Conservation (phyloP, 1,140 invertebrate species). For the Drosophila lacteicornis region DNA sequence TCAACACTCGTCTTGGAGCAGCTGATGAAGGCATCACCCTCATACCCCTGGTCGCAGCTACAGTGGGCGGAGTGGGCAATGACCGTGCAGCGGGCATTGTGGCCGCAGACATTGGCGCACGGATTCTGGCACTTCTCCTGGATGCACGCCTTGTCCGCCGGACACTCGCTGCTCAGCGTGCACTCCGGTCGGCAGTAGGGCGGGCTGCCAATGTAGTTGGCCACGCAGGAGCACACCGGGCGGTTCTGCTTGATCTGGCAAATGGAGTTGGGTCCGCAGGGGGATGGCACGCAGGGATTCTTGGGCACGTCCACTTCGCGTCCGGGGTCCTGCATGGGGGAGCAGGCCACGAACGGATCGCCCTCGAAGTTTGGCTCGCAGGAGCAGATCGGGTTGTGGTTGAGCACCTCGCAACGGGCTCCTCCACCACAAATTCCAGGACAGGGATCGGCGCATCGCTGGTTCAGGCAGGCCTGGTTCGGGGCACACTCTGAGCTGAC, state of each 20-base stretch:
- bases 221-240: conserved; percentile 91
- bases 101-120: conserved; percentile 90
- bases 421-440: conserved; percentile 91
- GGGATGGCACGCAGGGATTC: conserved; percentile 92
- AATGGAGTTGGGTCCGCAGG: conserved; percentile 93
- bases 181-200: conserved; percentile 91
- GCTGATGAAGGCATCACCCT: conserved; percentile 93
- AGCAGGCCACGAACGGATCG: conserved; percentile 92
- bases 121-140: conserved; percentile 92
- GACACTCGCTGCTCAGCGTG: conserved; percentile 91
- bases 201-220: conserved; percentile 90
- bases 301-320: conserved; percentile 79
- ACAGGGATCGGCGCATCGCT: conserved; percentile 92
- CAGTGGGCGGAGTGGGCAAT: conserved; percentile 93
- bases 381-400: conserved; percentile 93
- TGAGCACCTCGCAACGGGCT: conserved; percentile 90
- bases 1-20: conserved; percentile 87
- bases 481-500: conserved; percentile 92
- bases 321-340: conserved; percentile 85
- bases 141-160: conserved; percentile 90
- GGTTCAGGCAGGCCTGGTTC: conserved; percentile 91
- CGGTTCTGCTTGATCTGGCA: conserved; percentile 92
- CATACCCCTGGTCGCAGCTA: conserved; percentile 90
- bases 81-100: conserved; percentile 92
- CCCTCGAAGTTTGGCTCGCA: conserved; percentile 91